These are phyloP conservation scores for Anorthoa munda DNA, from an alignment of 2,888 invertebrate species.

Conservation along the genomic window DNA sequence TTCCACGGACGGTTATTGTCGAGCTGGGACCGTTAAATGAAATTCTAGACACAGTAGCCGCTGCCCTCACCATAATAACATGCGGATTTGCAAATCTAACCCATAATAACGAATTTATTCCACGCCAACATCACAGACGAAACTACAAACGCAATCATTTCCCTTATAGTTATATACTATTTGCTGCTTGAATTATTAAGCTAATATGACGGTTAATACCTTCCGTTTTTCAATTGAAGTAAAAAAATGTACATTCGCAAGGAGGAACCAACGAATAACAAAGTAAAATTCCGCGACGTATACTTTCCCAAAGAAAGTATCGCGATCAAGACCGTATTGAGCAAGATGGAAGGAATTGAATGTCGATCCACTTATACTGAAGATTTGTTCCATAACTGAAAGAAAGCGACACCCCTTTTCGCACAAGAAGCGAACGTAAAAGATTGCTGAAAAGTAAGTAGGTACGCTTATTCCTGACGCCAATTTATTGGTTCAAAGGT, in stretches of 20 bases:
- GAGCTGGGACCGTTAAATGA: slow-evolving; percentile 87
- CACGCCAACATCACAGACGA: slow-evolving; percentile 34
- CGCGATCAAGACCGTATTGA: slow-evolving; percentile 62
- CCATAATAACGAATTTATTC: slow-evolving; percentile 53
- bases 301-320: slow-evolving; percentile 56
- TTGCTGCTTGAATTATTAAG: slow-evolving; percentile 19
- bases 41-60: slow-evolving; percentile 80
- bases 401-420: slow-evolving; percentile 67
- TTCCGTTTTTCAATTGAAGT: background rate
- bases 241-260: slow-evolving; percentile 14
- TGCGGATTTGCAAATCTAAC: slow-evolving; percentile 73
- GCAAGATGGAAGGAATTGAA: slow-evolving; percentile 63
- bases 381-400: slow-evolving; percentile 70
- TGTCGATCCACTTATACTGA: slow-evolving; percentile 67
- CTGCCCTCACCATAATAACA: slow-evolving; percentile 68
- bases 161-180: background rate
- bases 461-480: slow-evolving; percentile 80
- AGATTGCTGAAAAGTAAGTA: slow-evolving; percentile 77
- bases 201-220: background rate
- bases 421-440: slow-evolving; percentile 70
- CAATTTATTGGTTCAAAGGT: slow-evolving; percentile 87
- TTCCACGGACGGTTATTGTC: slow-evolving; percentile 86
- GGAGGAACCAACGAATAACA: slow-evolving; percentile 15
- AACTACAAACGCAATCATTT: slow-evolving; percentile 28
- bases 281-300: slow-evolving; percentile 38